Evolutionary conservation across 2,888 invertebrate genomes (phyloP).

Genomic region (Crossocerus cetratus): DNA sequence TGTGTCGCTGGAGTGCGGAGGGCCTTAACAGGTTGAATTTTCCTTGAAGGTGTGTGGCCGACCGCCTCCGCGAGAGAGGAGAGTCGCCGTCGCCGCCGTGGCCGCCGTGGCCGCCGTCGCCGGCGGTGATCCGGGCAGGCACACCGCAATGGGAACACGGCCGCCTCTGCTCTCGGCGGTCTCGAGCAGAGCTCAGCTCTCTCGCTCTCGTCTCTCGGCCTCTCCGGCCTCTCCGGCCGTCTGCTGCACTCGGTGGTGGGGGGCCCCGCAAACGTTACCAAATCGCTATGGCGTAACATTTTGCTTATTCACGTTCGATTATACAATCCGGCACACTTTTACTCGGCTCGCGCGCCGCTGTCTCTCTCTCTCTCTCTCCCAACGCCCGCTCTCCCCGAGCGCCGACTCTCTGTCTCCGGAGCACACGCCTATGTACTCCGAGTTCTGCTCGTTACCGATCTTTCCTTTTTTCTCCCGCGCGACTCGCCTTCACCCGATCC

Average conservation of each 20-base stretch:
- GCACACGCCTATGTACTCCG: background rate
- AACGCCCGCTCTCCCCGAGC: no score
- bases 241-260: constrained; percentile 38
- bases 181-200: background rate
- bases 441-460: constrained; percentile 11
- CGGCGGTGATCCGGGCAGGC: constrained; percentile 31
- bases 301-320: constrained; percentile 77
- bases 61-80: constrained; percentile 9
- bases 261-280: constrained; percentile 69
- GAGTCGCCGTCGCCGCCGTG: background rate
- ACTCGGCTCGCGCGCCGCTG: constrained; percentile 53
- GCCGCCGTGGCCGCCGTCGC: constrained; percentile 21
- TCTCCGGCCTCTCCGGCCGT: no score
- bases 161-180: constrained; percentile 29
- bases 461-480: background rate
- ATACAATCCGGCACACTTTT: constrained; percentile 77
- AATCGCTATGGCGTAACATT: constrained; percentile 76
- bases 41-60: constrained; percentile 13
- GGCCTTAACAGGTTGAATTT: constrained; percentile 50
- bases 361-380: no score
- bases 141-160: constrained; percentile 70
- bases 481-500: no score
- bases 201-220: constrained; percentile 17
- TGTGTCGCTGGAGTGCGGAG: constrained; percentile 16
- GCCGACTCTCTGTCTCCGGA: constrained; percentile 9